Conservation (phyloP, 2,797 vertebrate genomes). For the Thaleichthys pacificus region DNA sequence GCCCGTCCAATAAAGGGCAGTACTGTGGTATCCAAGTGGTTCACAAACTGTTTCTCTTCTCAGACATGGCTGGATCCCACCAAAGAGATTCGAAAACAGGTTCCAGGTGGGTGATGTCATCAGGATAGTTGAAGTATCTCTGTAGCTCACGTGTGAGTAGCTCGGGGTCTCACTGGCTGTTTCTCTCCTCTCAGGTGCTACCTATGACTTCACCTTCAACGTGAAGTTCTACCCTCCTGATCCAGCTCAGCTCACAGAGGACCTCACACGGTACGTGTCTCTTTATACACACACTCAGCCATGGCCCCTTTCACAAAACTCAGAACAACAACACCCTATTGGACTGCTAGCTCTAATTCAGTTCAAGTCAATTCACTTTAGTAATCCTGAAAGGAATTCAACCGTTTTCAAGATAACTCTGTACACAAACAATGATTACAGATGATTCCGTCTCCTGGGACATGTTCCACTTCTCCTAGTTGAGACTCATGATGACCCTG, state of each 20-base stretch:
- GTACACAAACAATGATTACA: too few species aligned
- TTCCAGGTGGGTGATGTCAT: slow-evolving; percentile 74
- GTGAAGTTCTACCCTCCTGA: slow-evolving; percentile 98
- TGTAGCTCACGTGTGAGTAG: background rate
- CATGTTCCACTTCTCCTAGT: too few species aligned
- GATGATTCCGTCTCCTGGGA: background rate
- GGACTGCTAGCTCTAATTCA: too few species aligned
- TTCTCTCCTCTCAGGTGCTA: slow-evolving; percentile 71
- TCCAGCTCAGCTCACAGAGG: slow-evolving; percentile 91
- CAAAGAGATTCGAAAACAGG: slow-evolving; percentile 95
- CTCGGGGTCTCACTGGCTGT: background rate
- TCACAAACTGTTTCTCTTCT: background rate
- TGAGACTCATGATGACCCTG: too few species aligned
- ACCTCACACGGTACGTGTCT: slow-evolving; percentile 88
- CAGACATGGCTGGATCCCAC: slow-evolving; percentile 92
- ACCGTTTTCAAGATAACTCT: too few species aligned
- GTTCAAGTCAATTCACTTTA: too few species aligned
- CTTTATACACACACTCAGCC: background rate
- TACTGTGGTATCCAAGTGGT: too few species aligned
- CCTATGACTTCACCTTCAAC: slow-evolving; percentile 90
- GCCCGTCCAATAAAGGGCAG: too few species aligned
- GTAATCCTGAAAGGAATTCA: too few species aligned
- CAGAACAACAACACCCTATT: too few species aligned
- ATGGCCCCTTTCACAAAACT: background rate
- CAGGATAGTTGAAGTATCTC: background rate